phyloP scores from a whole-genome alignment of 2,797 vertebrate genomes.

The Lagorchestes hirsutus region DNA sequence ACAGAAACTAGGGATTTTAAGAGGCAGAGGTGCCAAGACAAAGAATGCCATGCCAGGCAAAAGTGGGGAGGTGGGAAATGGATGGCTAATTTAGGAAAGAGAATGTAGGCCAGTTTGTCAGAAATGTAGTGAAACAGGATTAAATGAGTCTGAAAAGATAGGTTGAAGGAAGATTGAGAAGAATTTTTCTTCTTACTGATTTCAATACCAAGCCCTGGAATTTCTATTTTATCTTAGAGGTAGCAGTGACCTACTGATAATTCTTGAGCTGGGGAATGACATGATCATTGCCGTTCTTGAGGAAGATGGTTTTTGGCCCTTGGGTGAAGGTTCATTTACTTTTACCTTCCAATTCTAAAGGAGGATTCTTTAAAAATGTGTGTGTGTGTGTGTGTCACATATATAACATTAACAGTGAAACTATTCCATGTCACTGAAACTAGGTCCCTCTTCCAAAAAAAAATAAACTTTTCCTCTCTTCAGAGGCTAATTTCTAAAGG shows the following conservation, averaged over 20 bases:
- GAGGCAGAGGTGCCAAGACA: neutral
- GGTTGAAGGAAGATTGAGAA: neutral
- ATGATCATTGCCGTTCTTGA: neutral
- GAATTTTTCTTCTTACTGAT: neutral
- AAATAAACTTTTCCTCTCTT: constrained; percentile 25
- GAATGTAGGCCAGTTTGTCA: neutral
- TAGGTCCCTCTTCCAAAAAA: neutral
- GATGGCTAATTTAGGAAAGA: neutral
- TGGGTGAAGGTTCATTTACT: neutral
- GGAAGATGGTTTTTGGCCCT: neutral
- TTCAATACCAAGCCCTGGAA: neutral
- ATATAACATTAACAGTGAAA: neutral
- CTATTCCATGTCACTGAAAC: neutral
- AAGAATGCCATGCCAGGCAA: neutral
- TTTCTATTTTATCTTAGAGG: neutral
- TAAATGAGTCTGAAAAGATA: neutral
- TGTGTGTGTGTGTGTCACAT: too few species aligned
- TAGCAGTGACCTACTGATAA: neutral
- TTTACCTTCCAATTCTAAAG: neutral
- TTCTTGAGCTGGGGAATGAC: neutral
- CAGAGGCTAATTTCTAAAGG: constrained; percentile 35
- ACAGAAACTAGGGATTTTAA: neutral
- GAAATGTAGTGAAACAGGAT: neutral
- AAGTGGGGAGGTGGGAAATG: neutral
- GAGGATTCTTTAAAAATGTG: constrained; percentile 36